Percentiles rank a stretch among this genome's conserved stretches.
Evolutionary conservation across 2,113 vertebrate species (phyloP).

Genomic region (Menura novaehollandiae): DNA sequence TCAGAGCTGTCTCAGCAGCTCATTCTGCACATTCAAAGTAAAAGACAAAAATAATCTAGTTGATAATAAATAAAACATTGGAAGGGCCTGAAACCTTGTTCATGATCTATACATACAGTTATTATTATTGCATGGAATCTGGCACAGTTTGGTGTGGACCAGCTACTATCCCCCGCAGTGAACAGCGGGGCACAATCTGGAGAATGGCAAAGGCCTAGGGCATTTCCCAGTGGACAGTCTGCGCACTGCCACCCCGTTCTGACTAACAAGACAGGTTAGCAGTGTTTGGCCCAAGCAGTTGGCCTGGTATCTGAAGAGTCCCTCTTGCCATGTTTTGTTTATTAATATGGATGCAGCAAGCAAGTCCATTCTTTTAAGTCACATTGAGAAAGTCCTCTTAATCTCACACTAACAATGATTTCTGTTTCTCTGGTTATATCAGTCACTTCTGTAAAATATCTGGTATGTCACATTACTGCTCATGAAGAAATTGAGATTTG

Average conservation of each 20-base stretch:
- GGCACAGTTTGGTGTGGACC: neutral
- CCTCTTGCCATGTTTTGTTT: neutral
- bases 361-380: neutral
- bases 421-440: neutral
- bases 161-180: neutral
- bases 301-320: neutral
- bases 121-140: neutral
- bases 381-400: neutral
- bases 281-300: neutral
- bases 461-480: neutral
- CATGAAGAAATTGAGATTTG: neutral
- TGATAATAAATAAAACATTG: neutral
- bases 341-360: neutral
- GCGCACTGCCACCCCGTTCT: neutral
- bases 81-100: neutral
- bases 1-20: neutral
- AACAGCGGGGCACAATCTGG: neutral
- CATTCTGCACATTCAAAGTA: neutral
- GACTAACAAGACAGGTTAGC: neutral
- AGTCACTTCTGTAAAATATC: neutral
- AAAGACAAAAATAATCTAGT: neutral
- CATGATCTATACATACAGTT: rapidly evolving
- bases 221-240: neutral
- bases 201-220: neutral
- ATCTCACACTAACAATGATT: neutral